Evolutionary conservation across 2,113 vertebrate genomes (phyloP).

Genomic region (Eubucco bourcierii): DNA sequence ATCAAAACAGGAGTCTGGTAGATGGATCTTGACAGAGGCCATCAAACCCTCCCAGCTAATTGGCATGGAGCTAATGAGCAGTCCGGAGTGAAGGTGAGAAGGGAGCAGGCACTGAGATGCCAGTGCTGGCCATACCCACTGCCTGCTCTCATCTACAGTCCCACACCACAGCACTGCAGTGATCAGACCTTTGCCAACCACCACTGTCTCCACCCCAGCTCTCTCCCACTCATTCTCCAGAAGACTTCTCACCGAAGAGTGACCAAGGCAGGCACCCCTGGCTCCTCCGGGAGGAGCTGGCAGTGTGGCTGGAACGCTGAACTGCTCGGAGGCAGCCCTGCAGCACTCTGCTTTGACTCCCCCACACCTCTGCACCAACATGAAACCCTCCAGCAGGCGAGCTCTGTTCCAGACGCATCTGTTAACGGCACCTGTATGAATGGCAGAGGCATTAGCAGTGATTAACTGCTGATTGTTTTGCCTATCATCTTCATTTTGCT

Average conservation of each 20-base stretch:
- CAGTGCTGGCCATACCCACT: background rate
- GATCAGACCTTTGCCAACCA: background rate
- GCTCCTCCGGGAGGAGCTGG: background rate
- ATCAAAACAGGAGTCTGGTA: background rate
- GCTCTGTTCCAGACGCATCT: conserved; percentile 5
- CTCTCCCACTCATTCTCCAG: background rate
- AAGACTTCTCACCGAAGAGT: background rate
- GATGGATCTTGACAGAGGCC: background rate
- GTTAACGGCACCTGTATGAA: conserved; percentile 50
- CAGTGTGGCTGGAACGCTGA: background rate
- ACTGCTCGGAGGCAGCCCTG: background rate
- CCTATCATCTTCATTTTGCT: conserved; percentile 60
- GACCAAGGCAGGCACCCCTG: background rate
- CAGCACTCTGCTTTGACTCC: background rate
- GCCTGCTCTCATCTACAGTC: background rate
- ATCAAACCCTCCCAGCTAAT: background rate
- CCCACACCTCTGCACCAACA: background rate
- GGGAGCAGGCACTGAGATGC: background rate
- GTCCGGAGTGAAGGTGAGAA: background rate
- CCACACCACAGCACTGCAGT: background rate
- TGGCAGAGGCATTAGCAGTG: conserved; percentile 61
- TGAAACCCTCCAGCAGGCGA: background rate
- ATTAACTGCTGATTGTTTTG: conserved; percentile 68
- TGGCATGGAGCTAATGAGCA: background rate
- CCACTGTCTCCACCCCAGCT: background rate